Conservation (phyloP, 1,140 invertebrate species). For the Agraylea sexmaculata region DNA sequence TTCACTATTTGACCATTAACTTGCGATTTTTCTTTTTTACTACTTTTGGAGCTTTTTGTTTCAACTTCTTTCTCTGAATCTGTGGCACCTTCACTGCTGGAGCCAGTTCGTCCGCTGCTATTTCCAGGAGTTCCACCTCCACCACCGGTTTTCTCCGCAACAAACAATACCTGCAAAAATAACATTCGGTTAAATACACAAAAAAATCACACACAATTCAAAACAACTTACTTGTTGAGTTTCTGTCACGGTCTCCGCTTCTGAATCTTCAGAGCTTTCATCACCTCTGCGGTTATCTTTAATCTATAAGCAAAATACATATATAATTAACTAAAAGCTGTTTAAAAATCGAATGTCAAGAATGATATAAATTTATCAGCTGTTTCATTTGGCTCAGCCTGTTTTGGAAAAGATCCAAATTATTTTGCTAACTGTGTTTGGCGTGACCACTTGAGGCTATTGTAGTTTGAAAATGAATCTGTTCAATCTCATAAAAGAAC, state of each 20-base stretch:
- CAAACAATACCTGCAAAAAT: conserved; percentile 32
- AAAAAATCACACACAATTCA: background rate
- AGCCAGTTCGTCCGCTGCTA: conserved; percentile 25
- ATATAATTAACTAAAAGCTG: too few species aligned
- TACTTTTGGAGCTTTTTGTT: background rate
- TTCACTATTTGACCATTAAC: background rate
- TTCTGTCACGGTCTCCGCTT: conserved; percentile 38
- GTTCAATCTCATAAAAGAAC: too few species aligned
- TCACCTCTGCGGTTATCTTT: conserved; percentile 29
- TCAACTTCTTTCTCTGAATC: conserved; percentile 5
- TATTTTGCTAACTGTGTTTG: too few species aligned
- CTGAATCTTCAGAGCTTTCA: conserved; percentile 40
- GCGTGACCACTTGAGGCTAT: too few species aligned
- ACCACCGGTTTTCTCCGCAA: conserved; percentile 27
- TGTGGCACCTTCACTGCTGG: background rate
- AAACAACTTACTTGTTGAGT: conserved; percentile 33
- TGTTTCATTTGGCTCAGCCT: too few species aligned
- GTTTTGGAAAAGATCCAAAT: too few species aligned
- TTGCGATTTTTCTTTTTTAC: conserved; percentile 6
- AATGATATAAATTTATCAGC: too few species aligned
- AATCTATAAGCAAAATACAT: conserved; percentile 33
- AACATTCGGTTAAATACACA: background rate
- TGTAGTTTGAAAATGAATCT: too few species aligned
- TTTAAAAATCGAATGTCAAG: too few species aligned
- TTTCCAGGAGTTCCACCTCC: conserved; percentile 24